Evolutionary conservation across 2,113 vertebrate species (phyloP), one percentile per base, ranked within the genome.

Genomic region (Tetrax tetrax): DNA sequence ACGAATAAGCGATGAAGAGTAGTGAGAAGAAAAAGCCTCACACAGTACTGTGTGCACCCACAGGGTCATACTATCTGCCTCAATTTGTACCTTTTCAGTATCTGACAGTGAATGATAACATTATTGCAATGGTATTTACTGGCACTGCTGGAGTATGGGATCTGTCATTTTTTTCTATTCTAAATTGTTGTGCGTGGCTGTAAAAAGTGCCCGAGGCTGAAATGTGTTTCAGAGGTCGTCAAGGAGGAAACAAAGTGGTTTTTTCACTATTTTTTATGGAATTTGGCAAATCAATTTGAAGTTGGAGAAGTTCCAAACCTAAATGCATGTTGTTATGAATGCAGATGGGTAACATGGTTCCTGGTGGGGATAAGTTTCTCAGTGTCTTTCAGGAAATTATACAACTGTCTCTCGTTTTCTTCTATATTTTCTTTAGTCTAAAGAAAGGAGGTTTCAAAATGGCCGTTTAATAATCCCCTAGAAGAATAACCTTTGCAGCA

Each of bases 81-180:
- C 89, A 88, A 53, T 97, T 97, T 95, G 90, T 76, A 93, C 94
- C 91, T 95, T 96, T 96, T 95, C 89, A 95, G 74, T 59, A 37
- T 72, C 87, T 96, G 96, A 96, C 92, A 96, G 95, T 95, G 96
- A 96, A 82, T 96, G 96, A 96, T 93, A 96, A 89, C 83, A 69
- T 95, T 95, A 96, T 95, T 96, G 92, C 91, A 89, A 61, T 91
- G 94, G 92, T 91, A 96, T 91, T 96, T 94, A 95, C 69, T 10
- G 2, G 89, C 96, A 66, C 89, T 95, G 95, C 87, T 96, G 91
- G 94, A 95, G 41, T 96, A 87, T 47, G 53, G 45, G 65, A 69
- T 92, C 69, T 96, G 92, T 93, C 57, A 78, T 93, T 95, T 74
- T 48, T 89, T 92, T 81, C 65, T 89, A 5, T 87, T 95, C 87